These are phyloP conservation scores for Notospermus geniculatus DNA, from an alignment of 1,140 invertebrate species.

Conservation along the genomic window DNA sequence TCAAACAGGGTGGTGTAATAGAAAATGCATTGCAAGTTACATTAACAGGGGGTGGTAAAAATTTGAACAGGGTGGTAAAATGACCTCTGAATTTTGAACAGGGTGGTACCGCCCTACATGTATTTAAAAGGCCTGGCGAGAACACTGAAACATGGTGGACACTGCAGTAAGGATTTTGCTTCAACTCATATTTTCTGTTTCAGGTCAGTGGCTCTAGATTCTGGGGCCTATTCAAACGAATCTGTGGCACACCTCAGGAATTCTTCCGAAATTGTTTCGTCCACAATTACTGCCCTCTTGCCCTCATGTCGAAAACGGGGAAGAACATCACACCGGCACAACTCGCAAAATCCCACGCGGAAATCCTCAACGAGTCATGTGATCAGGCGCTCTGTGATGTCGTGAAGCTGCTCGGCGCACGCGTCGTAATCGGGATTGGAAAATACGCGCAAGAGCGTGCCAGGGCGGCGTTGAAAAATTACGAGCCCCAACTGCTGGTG, in stretches of 20 bases:
- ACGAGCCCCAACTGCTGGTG: constrained; percentile 52
- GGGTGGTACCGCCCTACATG: no score
- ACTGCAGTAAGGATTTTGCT: no score
- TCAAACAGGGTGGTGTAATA: no score
- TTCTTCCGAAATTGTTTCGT: constrained; percentile 80
- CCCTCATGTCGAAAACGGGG: constrained; percentile 74
- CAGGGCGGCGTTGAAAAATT: constrained; percentile 62
- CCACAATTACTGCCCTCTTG: constrained; percentile 85
- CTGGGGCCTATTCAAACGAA: constrained; percentile 75
- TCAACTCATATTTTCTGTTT: constrained; percentile 11
- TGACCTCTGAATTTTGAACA: no score
- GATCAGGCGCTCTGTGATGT: constrained; percentile 67
- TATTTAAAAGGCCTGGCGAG: no score
- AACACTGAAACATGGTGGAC: no score
- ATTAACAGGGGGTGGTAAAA: no score
- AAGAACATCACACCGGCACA: constrained; percentile 83
- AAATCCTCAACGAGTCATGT: constrained; percentile 63
- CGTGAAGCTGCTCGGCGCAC: constrained; percentile 67
- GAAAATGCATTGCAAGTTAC: no score
- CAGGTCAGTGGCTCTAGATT: constrained; percentile 76
- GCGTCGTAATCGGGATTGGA: constrained; percentile 77
- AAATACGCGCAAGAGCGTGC: constrained; percentile 74
- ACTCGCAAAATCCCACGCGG: constrained; percentile 59
- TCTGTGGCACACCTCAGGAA: constrained; percentile 71
- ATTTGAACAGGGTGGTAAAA: no score